Base-by-base conservation (phyloP, 2,113 vertebrate species). In the Grammomys dolichurus region DNA sequence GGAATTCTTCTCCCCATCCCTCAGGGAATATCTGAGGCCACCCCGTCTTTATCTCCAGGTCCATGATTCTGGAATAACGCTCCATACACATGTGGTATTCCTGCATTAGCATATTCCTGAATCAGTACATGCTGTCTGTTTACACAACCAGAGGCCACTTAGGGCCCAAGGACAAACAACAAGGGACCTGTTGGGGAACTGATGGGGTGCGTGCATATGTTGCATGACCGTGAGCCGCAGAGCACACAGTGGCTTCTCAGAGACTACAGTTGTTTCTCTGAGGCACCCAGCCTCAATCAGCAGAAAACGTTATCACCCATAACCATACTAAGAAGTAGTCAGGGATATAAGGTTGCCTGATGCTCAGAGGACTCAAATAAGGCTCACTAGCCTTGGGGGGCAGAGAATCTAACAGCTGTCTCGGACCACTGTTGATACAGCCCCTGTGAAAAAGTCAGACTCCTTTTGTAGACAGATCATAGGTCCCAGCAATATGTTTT, bases 201-300 rank as follows among this genome's bases (percentile, higher is more conserved):
- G 0, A 63, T 7, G 3, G 46, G 36, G 17, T 1, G 0, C 2
- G 2, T 13, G 46, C 1, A 4, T 11, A 10, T 17, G 17, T 86
- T 0, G 0, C 3, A 17, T 14, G 90, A 76, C 0, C 0, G 60
- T 0, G 78, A 60, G 7, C 36, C 46, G 56, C 56, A 16, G 11
- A 54, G 4, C 40, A 51, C 33, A 46, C 0, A 1, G 31, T 33
- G 40, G 33, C 48, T 95, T 90, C 86, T 85, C n/a, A 7, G 60
- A 69, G 20, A 11, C 16, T 5, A 8, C 46, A 43, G 43, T 9
- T 24, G 28, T 67, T 11, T 48, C 63, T 43, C 63, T 4, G 17
- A 67, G 60, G 26, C 16, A 86, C 43, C 26, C 1, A 7, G 46
- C 8, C 60, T 46, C 43, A 48, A 48, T 33, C 28, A 22, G 43